Percentiles rank a stretch among this genome's conserved stretches.
phyloP scores from a whole-genome alignment of 2,797 vertebrate genomes.

The Cheirogaleus major region DNA sequence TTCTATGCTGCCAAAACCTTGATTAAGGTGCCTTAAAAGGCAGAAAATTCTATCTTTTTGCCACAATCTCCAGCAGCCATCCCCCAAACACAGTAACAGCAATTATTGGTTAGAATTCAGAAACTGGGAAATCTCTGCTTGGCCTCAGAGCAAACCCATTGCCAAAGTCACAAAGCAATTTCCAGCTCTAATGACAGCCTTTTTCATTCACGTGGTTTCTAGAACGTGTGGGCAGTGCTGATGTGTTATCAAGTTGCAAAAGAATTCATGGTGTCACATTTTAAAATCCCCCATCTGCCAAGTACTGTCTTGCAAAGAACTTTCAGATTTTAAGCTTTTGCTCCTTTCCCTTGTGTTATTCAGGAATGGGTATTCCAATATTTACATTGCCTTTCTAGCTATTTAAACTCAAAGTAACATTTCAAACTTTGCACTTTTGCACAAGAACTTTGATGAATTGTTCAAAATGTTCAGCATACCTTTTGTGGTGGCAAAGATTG shows the following conservation, averaged over 20 bases:
- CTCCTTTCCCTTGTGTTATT: slow-evolving; percentile 22
- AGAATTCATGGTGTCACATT: slow-evolving; percentile 36
- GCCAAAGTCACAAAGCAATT: slow-evolving; percentile 59
- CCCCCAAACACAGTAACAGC: slow-evolving; percentile 30
- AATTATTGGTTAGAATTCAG: slow-evolving; percentile 64
- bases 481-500: background rate
- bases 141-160: slow-evolving; percentile 1
- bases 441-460: background rate
- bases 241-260: slow-evolving; percentile 62
- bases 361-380: slow-evolving; percentile 7
- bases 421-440: slow-evolving; percentile 42
- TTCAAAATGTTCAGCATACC: slow-evolving; percentile 35
- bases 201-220: slow-evolving; percentile 62
- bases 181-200: slow-evolving; percentile 64
- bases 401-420: slow-evolving; percentile 6
- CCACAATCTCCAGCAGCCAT: slow-evolving; percentile 43
- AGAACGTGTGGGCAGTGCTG: slow-evolving; percentile 42
- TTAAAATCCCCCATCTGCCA: slow-evolving; percentile 57
- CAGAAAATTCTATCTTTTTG: slow-evolving; percentile 41
- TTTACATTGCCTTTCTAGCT: slow-evolving; percentile 29
- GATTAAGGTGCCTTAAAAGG: slow-evolving; percentile 57
- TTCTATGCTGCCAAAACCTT: slow-evolving; percentile 19
- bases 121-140: slow-evolving; percentile 54
- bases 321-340: slow-evolving; percentile 33
- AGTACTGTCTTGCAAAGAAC: slow-evolving; percentile 53